Evolutionary conservation across 2,113 vertebrate species (phyloP), one percentile per base, ranked within the genome.

Genomic region (Boleophthalmus pectinirostris): DNA sequence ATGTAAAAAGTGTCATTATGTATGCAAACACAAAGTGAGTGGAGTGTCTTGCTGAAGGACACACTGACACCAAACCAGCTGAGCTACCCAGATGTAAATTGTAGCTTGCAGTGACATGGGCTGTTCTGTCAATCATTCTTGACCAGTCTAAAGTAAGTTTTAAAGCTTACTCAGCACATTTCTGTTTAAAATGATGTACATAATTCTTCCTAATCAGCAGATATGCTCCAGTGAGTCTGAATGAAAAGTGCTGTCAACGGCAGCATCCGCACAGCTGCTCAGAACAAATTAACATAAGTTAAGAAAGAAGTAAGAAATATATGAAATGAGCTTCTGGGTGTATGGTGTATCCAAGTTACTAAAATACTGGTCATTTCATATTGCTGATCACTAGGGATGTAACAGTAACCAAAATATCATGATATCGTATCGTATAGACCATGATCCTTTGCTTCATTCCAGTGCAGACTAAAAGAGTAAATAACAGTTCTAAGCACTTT

Each of bases 161-260:
- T 33, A 35, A 20, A 15, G 25, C 60, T 35, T 33, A 63, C 29
- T 63, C 29, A 35, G 60, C 60, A 35, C 14, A 25, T 60, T 60
- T 24, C 5, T 35, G 8, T 33, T 35, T 63, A 35, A 63, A 63
- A 35, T 33, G 25, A 29, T 8, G 13, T 63, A 35, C 29, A 63
- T 63, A 63, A 63, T 63, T 63, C 60, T 16, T 63, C 60, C n/a
- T 35, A 63, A 63, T 63, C 60, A 63, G 60, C 60, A 33, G 60
- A 35, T 63, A 14, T 29, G 57, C 24, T 60, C 14, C 57, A 60
- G 7, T 63, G 60, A 33, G 16, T 63, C 3, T 63, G 29, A 63
- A 63, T 35, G 29, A 63, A 63, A 35, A 63, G 60, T 63, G 25
- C 60, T 63, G 58, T 60, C 13, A 33, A 8, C 14, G 4, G 58